These are phyloP conservation scores for Myopa tessellatipennis DNA, from an alignment of 2,888 invertebrate genomes.

Conservation along the genomic window DNA sequence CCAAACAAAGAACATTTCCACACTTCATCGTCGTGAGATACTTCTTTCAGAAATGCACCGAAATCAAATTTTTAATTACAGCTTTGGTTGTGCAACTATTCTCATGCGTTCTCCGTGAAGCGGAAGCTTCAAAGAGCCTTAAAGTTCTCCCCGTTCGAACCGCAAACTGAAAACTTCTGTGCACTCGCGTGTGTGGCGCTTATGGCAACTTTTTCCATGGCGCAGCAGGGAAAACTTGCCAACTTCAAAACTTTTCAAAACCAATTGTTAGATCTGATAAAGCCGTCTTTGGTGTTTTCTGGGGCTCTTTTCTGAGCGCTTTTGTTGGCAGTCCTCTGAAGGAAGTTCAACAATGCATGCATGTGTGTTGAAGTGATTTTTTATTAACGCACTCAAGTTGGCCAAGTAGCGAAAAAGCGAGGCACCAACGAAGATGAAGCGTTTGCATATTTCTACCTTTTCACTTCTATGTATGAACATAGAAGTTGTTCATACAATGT, in stretches of 20 bases:
- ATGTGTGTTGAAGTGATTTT: constrained; percentile 33
- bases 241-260: constrained; percentile 30
- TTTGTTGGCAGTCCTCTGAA: constrained; percentile 20
- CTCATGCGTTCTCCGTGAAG: neutral
- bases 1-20: too few species aligned
- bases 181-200: too few species aligned
- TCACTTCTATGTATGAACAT: too few species aligned
- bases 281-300: constrained; percentile 22
- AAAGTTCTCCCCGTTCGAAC: neutral
- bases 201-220: constrained; percentile 11
- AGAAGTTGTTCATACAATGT: too few species aligned
- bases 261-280: constrained; percentile 34
- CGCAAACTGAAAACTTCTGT: neutral
- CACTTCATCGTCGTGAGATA: too few species aligned
- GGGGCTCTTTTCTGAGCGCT: neutral
- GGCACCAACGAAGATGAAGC: too few species aligned
- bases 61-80: neutral
- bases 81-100: neutral
- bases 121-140: neutral
- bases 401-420: constrained; percentile 18
- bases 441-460: too few species aligned
- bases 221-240: constrained; percentile 13
- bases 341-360: constrained; percentile 24
- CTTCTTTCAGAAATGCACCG: too few species aligned
- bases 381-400: constrained; percentile 32